phyloP scores from a whole-genome alignment of 2,888 invertebrate genomes.

The Phyto melanocephala region DNA sequence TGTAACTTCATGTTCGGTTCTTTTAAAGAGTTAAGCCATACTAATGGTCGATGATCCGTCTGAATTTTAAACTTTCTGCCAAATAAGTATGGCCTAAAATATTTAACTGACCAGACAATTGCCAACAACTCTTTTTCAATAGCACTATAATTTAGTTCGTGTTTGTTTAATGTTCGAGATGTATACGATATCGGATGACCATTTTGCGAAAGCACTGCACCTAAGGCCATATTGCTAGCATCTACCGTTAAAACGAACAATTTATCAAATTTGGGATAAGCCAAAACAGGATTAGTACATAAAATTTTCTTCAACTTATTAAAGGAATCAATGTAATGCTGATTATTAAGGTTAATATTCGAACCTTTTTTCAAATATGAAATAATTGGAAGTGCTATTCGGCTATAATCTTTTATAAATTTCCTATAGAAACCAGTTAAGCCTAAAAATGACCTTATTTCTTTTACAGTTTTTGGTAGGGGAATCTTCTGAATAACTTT shows the following conservation, averaged over 20 bases:
- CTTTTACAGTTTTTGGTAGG: background rate
- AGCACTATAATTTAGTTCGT: background rate
- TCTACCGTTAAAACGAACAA: slow-evolving; percentile 9
- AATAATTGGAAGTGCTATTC: slow-evolving; percentile 18
- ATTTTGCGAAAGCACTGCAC: too few species aligned
- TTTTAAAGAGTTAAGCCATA: slow-evolving; percentile 14
- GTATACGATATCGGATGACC: too few species aligned
- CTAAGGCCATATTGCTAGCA: background rate
- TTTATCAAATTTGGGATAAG: slow-evolving; percentile 36
- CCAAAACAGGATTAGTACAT: slow-evolving; percentile 7
- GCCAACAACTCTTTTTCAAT: slow-evolving; percentile 29
- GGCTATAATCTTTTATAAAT: slow-evolving; percentile 9
- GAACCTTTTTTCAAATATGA: slow-evolving; percentile 15
- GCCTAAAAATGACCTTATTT: background rate
- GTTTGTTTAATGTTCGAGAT: background rate
- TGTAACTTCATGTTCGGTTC: slow-evolving; percentile 12
- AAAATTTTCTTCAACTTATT: slow-evolving; percentile 23
- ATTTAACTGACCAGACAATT: slow-evolving; percentile 26
- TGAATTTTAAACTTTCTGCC: slow-evolving; percentile 15
- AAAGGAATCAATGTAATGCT: slow-evolving; percentile 29
- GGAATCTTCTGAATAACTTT: background rate
- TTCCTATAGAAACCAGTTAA: background rate
- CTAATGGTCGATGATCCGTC: slow-evolving; percentile 4
- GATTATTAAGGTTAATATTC: slow-evolving; percentile 1
- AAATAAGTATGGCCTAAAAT: slow-evolving; percentile 16